Evolutionary conservation across 2,113 vertebrate species (phyloP).

Genomic region (Nesogale talazaci): DNA sequence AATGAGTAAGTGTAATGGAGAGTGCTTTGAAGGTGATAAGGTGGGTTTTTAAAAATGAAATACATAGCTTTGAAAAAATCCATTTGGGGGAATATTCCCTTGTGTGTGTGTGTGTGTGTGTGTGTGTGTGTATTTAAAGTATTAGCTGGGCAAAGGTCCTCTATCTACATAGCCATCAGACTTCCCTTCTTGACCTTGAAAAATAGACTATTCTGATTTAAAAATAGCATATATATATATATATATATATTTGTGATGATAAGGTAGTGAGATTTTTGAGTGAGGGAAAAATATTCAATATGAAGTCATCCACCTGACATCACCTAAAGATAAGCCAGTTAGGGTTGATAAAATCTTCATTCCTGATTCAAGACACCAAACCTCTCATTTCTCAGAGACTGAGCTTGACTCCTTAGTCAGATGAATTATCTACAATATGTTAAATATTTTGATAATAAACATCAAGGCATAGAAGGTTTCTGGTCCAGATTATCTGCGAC

Average conservation of each 20-base stretch:
- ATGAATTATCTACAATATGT: conserved; percentile 8
- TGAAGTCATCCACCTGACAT: not conserved
- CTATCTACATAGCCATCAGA: not conserved
- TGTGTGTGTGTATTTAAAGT: conserved; percentile 6
- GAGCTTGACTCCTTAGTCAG: not conserved
- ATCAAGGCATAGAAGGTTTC: conserved; percentile 2
- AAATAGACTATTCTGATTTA: not conserved
- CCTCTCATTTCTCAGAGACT: not conserved
- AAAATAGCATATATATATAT: not conserved
- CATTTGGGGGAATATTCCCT: no score
- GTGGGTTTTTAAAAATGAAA: no score
- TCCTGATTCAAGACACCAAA: not conserved
- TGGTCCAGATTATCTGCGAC: conserved; percentile 1
- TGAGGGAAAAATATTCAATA: not conserved
- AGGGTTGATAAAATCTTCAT: not conserved
- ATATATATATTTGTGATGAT: not conserved
- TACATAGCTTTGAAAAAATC: no score
- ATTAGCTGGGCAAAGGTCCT: not conserved
- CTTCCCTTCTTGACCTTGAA: not conserved
- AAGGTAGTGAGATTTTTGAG: not conserved
- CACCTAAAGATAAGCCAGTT: not conserved
- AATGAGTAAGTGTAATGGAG: no score
- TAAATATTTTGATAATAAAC: conserved; percentile 40
- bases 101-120: no score
- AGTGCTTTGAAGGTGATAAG: no score